Conservation (phyloP, 64 coral and sea anemone species). For the Trachythela sp. region DNA sequence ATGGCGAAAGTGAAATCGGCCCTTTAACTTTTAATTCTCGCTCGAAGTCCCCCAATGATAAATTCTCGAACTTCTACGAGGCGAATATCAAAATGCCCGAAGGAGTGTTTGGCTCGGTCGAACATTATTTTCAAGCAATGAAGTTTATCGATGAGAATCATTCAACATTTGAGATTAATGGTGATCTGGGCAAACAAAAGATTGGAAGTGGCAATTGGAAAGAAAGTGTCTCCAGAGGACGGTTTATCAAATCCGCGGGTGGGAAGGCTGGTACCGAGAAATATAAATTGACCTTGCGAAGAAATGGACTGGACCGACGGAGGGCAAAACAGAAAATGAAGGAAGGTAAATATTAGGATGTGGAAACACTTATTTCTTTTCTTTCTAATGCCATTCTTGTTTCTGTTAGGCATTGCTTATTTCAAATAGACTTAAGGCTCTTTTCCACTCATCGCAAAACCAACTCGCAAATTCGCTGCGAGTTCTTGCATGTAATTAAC, state of each 20-base stretch:
- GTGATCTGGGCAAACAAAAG: constrained; percentile 42
- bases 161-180: constrained; percentile 54
- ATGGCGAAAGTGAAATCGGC: not conserved
- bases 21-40: constrained; percentile 73
- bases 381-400: not conserved
- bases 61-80: constrained; percentile 74
- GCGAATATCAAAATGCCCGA: constrained; percentile 67
- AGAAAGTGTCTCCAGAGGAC: constrained; percentile 42
- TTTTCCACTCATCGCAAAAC: no score
- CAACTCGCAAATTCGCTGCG: no score
- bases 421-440: no score
- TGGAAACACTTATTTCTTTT: not conserved
- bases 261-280: constrained; percentile 66
- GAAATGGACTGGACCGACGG: constrained; percentile 61
- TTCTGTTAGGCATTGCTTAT: no score
- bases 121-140: constrained; percentile 90
- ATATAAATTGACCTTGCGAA: constrained; percentile 40
- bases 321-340: constrained; percentile 64
- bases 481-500: no score
- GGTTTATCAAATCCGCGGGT: constrained; percentile 68
- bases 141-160: constrained; percentile 71
- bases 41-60: constrained; percentile 52
- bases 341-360: not conserved
- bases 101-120: constrained; percentile 82
- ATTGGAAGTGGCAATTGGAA: not conserved